phyloP scores from a whole-genome alignment of 2,888 invertebrate species.

The Nipponacmea schrenckii region DNA sequence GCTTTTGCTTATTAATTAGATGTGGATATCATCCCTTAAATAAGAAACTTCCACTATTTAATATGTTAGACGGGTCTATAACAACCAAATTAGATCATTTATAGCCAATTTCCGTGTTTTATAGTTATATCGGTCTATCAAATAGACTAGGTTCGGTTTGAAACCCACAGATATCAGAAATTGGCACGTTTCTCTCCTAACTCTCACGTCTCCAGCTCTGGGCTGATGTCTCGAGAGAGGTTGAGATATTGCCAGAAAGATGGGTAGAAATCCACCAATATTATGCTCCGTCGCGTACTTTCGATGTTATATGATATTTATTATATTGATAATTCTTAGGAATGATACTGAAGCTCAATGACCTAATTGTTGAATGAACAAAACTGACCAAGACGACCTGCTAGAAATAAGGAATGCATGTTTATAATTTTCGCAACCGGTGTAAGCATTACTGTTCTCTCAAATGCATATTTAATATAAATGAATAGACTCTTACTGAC shows the following conservation, averaged over 20 bases:
- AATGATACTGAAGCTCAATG: no score
- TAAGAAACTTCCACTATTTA: neutral
- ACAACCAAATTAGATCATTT: slow-evolving; percentile 1
- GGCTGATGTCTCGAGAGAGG: neutral
- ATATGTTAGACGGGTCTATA: neutral
- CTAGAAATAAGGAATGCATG: no score
- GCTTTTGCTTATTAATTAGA: no score
- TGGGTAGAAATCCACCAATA: neutral
- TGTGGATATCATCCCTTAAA: neutral
- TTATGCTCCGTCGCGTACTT: slow-evolving; percentile 1
- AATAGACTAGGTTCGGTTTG: neutral
- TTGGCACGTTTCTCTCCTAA: neutral
- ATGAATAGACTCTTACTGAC: no score
- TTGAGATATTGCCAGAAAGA: neutral
- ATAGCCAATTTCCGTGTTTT: neutral
- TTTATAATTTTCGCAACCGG: no score
- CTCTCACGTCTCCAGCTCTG: neutral
- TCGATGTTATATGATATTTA: neutral
- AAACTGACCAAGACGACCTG: no score
- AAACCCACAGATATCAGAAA: neutral
- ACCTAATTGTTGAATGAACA: no score
- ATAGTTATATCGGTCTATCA: slow-evolving; percentile 1
- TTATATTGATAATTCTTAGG: neutral
- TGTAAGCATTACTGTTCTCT: no score
- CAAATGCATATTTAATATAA: no score